phyloP scores from a whole-genome alignment of 2,888 invertebrate genomes.

The Choreutis nemorana region DNA sequence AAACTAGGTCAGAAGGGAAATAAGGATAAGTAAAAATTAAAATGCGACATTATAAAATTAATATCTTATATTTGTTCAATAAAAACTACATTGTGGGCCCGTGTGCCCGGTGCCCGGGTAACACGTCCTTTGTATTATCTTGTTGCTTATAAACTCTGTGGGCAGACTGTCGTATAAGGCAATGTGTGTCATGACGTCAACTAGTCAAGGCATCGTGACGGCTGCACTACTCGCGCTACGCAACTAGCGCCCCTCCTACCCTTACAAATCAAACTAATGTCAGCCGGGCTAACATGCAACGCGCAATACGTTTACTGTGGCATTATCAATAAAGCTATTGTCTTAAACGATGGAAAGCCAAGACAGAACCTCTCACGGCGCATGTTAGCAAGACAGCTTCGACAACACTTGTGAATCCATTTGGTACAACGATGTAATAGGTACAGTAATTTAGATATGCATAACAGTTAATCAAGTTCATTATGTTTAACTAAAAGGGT shows the following conservation, averaged over 20 bases:
- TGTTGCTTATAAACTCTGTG: constrained; percentile 66
- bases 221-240: constrained; percentile 10
- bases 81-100: constrained; percentile 67
- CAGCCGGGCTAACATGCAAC: no score
- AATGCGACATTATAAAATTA: constrained; percentile 63
- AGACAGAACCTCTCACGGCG: no score
- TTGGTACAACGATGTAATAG: no score
- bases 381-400: no score
- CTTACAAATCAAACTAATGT: no score
- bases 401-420: no score
- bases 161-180: constrained; percentile 67
- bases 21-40: constrained; percentile 21
- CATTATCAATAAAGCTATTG: no score
- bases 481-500: no score
- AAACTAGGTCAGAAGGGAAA: not conserved
- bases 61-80: constrained; percentile 68
- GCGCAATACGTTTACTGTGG: not conserved
- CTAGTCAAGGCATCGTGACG: constrained; percentile 39
- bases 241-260: not conserved
- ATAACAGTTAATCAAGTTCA: no score
- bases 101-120: constrained; percentile 64
- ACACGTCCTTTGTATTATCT: constrained; percentile 66
- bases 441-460: no score
- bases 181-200: constrained; percentile 47
- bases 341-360: no score